These are phyloP conservation scores for Suricata suricatta DNA, from an alignment of 2,113 vertebrate genomes.

Conservation along the genomic window DNA sequence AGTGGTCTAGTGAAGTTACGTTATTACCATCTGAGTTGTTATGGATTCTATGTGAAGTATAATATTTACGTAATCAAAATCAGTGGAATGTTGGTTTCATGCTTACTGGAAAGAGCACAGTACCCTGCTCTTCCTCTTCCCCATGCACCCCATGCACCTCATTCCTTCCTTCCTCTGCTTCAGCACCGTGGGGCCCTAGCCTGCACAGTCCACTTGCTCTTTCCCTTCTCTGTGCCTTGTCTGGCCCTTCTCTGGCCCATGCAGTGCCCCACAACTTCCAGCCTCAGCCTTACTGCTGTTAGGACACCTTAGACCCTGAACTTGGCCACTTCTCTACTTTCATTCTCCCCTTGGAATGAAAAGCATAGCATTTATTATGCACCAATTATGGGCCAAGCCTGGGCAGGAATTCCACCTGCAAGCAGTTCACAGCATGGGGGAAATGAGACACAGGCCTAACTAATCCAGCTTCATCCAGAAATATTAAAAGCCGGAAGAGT, in stretches of 20 bases:
- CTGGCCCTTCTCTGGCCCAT: fast-evolving
- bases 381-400: not conserved
- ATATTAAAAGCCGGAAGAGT: not conserved
- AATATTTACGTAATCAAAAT: not conserved
- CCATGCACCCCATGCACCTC: too few species aligned
- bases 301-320: fast-evolving
- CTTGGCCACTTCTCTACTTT: not conserved
- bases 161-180: not conserved
- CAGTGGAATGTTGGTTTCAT: not conserved
- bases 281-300: not conserved
- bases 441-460: not conserved
- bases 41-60: not conserved
- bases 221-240: not conserved
- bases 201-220: not conserved
- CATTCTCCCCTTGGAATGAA: not conserved
- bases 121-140: not conserved
- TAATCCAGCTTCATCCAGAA: not conserved
- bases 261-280: too few species aligned
- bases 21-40: not conserved
- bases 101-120: not conserved
- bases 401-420: not conserved
- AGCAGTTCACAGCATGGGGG: not conserved
- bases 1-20: not conserved
- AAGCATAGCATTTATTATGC: not conserved
- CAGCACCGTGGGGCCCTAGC: not conserved